Evolutionary conservation across 2,888 invertebrate species (phyloP).

Genomic region (Syritta pipiens): DNA sequence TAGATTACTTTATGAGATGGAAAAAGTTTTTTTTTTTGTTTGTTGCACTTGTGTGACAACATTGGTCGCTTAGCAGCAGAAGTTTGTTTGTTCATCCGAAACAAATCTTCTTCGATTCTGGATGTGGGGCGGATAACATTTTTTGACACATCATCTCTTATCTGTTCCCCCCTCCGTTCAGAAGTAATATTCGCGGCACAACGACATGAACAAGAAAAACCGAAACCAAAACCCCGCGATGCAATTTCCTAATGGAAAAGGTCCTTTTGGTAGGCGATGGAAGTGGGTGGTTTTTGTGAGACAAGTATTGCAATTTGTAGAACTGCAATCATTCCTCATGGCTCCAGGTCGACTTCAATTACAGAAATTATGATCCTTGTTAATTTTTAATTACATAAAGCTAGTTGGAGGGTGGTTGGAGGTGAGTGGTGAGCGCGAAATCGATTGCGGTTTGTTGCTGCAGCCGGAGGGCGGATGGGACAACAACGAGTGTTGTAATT

Average conservation of each 20-base stretch:
- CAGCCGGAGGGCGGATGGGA: too few relatives aligned
- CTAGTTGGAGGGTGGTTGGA: not conserved
- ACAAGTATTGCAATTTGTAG: not conserved
- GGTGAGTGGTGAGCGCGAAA: not conserved
- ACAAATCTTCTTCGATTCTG: too few relatives aligned
- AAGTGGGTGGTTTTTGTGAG: not conserved
- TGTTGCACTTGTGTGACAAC: too few relatives aligned
- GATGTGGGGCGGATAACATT: too few relatives aligned
- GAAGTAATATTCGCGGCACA: not conserved
- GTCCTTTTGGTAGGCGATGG: not conserved
- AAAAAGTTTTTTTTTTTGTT: constrained; percentile 26
- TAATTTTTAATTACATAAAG: constrained; percentile 41
- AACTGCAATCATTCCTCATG: not conserved
- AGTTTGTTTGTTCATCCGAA: too few relatives aligned
- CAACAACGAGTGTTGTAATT: too few relatives aligned
- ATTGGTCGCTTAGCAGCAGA: too few relatives aligned
- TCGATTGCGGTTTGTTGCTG: constrained; percentile 14
- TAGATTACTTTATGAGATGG: constrained; percentile 41
- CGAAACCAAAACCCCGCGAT: not conserved
- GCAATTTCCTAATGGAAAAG: constrained; percentile 22
- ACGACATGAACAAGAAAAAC: not conserved
- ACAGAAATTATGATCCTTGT: constrained; percentile 45
- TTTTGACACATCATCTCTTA: too few relatives aligned
- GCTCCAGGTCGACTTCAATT: constrained; percentile 18
- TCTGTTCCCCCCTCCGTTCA: too few relatives aligned